Conservation (phyloP, 2,113 vertebrate species). For the Clinocottus analis region DNA sequence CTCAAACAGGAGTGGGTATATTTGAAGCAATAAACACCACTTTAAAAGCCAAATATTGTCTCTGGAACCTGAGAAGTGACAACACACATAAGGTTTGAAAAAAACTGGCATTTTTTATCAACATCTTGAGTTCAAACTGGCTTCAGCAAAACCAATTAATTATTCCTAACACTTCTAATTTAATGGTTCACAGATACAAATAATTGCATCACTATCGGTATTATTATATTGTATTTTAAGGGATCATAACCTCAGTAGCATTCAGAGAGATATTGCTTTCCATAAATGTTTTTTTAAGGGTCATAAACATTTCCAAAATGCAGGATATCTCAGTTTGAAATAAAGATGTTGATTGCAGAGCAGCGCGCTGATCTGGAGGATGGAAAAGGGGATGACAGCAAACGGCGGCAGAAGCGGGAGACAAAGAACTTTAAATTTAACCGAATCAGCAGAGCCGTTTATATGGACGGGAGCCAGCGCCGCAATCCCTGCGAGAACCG, state of each 20-base stretch:
- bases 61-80: conserved; percentile 14
- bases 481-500: conserved; percentile 49
- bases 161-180: conserved; percentile 37
- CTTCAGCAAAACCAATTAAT: conserved; percentile 22
- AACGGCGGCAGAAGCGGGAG: conserved; percentile 41
- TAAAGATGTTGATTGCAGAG: conserved; percentile 33
- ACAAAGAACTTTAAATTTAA: conserved; percentile 52
- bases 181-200: conserved; percentile 32
- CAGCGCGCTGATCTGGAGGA: conserved; percentile 23
- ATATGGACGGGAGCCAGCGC: conserved; percentile 60
- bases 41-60: conserved; percentile 45
- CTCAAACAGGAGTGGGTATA: conserved; percentile 34
- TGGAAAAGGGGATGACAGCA: conserved; percentile 33
- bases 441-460: conserved; percentile 59
- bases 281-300: conserved; percentile 5
- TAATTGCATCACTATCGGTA: conserved; percentile 31
- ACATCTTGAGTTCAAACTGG: conserved; percentile 6
- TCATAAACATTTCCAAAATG: background rate
- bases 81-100: conserved; percentile 35
- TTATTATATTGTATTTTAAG: conserved; percentile 20
- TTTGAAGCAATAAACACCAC: conserved; percentile 34
- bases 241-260: conserved; percentile 20
- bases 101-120: conserved; percentile 15
- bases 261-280: conserved; percentile 14
- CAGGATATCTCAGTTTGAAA: conserved; percentile 16